Percentiles rank a stretch among this genome's conserved stretches.
phyloP scores from a whole-genome alignment of 1,140 invertebrate genomes.

The Meloidogyne exigua region DNA sequence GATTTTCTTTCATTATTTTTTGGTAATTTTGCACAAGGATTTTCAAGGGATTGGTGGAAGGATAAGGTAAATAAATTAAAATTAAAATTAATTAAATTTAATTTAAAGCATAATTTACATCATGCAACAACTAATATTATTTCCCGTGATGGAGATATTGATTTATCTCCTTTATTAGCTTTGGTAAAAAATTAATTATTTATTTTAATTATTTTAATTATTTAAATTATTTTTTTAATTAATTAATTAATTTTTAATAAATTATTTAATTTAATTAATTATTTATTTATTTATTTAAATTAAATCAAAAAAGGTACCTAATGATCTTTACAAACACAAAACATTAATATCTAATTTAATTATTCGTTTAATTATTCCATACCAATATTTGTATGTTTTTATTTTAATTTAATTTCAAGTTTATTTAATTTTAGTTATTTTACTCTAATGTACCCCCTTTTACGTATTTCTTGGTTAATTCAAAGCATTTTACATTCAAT shows the following conservation, averaged over 20 bases:
- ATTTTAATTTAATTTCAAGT: slow-evolving; percentile 7
- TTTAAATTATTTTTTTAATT: too few species aligned
- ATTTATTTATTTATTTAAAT: neutral
- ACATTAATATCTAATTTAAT: slow-evolving; percentile 51
- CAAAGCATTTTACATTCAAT: slow-evolving; percentile 56
- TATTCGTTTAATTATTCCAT: slow-evolving; percentile 57
- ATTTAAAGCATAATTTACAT: slow-evolving; percentile 54
- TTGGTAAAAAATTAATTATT: slow-evolving; percentile 39
- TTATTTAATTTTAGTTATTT: slow-evolving; percentile 50
- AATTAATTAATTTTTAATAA: too few species aligned
- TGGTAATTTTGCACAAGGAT: slow-evolving; percentile 60
- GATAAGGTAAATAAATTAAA: slow-evolving; percentile 42
- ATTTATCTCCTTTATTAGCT: slow-evolving; percentile 57
- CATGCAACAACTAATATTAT: slow-evolving; percentile 63
- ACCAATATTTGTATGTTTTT: slow-evolving; percentile 44
- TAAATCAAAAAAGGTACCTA: slow-evolving; percentile 34
- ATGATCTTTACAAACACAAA: slow-evolving; percentile 57
- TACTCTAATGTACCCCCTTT: slow-evolving; percentile 56
- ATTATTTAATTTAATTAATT: too few species aligned
- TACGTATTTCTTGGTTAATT: slow-evolving; percentile 56
- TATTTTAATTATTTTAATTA: slow-evolving; percentile 5
- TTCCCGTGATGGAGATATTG: slow-evolving; percentile 61
- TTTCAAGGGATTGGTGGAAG: slow-evolving; percentile 63
- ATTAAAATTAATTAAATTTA: neutral
- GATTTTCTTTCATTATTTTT: slow-evolving; percentile 51